Base-by-base conservation (phyloP, 2,888 invertebrate genomes). In the Icerya purchasi region DNA sequence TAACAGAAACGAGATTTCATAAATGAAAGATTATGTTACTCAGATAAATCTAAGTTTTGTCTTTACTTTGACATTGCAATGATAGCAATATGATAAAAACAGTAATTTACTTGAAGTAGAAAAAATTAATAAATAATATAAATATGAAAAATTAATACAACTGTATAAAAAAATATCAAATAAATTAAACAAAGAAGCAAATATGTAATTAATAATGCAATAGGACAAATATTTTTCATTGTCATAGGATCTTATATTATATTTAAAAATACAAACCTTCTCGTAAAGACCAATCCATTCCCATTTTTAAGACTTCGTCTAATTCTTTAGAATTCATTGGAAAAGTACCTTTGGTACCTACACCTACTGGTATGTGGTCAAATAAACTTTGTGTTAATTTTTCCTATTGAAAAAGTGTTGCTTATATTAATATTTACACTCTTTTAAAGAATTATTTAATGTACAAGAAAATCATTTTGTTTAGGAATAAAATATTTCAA, bases 331-430 rank as follows among this genome's bases (percentile, higher is more conserved):
- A 93, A 73, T 85, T 91, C 96, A 98, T 97, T 0, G 97, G 97
- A 68, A 97, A 97, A 63, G 97, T 94, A 62, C 97, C 97, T 74
- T 96, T 96, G 0, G 94, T 94, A 1, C 98, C 98, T 1, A 98
- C 97, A 52, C 98, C 98, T 0, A 98, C 98, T 21, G 98, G 98
- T 69, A 99, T 98, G 69, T 98, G 97, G 75, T 98, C 96, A 75
- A 98, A 98, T 65, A 98, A 77, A 67, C 91, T 88, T 74, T 98
- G 98, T 0, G 96, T 88, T 62, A 98, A 71, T 76, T 92, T 88
- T 73, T 98, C 97, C 80, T 86, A 71, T 18, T 72, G 70, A 65
- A 65, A 60, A 25, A 63, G n/a, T n/a, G n/a, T n/a, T n/a, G n/a
- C n/a, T n/a, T n/a, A n/a, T n/a, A 21, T 21, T 22, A 19, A 1